A percentile compares a stretch with the other conserved stretches of the same genome.
These are phyloP conservation scores for Conistra vaccinii DNA, from an alignment of 2,888 invertebrate species.

Conservation along the genomic window DNA sequence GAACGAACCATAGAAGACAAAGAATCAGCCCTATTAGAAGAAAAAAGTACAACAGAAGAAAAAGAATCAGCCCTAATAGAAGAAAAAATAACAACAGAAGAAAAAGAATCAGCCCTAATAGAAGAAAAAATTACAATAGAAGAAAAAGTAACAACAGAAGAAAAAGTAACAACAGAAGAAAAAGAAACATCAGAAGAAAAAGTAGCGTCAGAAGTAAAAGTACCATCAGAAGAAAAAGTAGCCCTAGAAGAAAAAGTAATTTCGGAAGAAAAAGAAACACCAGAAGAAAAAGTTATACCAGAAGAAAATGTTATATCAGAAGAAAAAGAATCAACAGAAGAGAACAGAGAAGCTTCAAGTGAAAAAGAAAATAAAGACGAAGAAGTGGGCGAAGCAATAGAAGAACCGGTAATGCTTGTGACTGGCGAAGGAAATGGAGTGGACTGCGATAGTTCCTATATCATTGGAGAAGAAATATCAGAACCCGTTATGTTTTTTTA, in stretches of 20 bases:
- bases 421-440: slow-evolving; percentile 93
- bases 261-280: slow-evolving; percentile 3
- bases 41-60: background rate
- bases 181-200: background rate
- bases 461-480: slow-evolving; percentile 93
- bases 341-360: slow-evolving; percentile 67
- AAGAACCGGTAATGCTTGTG: slow-evolving; percentile 93
- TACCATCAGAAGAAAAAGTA: background rate
- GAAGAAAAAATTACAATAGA: background rate
- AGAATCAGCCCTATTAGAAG: slow-evolving; percentile 11
- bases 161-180: slow-evolving; percentile 16
- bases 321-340: slow-evolving; percentile 20
- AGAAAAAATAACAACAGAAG: background rate
- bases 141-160: slow-evolving; percentile 15
- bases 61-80: background rate
- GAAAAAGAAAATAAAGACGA: slow-evolving; percentile 55
- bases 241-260: background rate
- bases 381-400: slow-evolving; percentile 92
- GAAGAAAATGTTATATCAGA: slow-evolving; percentile 14
- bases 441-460: slow-evolving; percentile 90
- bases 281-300: slow-evolving; percentile 16
- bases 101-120: background rate
- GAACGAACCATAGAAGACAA: slow-evolving; percentile 15
- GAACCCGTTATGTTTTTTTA: slow-evolving; percentile 93
- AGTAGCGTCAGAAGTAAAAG: background rate